A percentile compares a stretch with the other conserved stretches of the same genome.
Conservation (phyloP, 2,113 vertebrate genomes). For the Oreocharis arfaki region DNA sequence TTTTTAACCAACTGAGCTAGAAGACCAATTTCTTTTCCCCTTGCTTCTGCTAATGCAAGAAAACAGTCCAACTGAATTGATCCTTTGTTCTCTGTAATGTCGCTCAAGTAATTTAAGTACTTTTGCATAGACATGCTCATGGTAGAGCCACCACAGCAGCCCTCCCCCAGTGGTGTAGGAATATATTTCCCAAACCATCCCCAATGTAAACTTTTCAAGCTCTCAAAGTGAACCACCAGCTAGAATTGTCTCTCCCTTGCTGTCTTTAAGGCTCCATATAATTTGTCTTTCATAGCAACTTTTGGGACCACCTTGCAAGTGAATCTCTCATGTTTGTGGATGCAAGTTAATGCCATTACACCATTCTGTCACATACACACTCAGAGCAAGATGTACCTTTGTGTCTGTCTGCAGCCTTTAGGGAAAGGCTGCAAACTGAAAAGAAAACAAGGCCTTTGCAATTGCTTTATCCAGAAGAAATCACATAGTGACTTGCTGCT, state of each 20-base stretch:
- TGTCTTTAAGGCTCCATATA: not conserved
- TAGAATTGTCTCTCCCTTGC: not conserved
- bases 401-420: not conserved
- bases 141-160: not conserved
- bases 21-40: not conserved
- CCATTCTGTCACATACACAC: not conserved
- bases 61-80: not conserved
- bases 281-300: not conserved
- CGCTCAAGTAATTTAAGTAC: not conserved
- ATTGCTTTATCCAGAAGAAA: not conserved
- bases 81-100: not conserved
- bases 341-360: not conserved
- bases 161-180: not conserved
- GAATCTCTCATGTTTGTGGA: not conserved
- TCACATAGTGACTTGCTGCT: not conserved
- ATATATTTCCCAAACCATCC: not conserved
- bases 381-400: not conserved
- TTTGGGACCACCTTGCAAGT: not conserved
- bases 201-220: not conserved
- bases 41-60: not conserved
- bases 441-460: not conserved
- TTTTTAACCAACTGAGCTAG: not conserved
- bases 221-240: not conserved
- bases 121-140: not conserved
- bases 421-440: not conserved